Evolutionary conservation across 2,113 vertebrate genomes (phyloP).

Genomic region (Zeus faber): DNA sequence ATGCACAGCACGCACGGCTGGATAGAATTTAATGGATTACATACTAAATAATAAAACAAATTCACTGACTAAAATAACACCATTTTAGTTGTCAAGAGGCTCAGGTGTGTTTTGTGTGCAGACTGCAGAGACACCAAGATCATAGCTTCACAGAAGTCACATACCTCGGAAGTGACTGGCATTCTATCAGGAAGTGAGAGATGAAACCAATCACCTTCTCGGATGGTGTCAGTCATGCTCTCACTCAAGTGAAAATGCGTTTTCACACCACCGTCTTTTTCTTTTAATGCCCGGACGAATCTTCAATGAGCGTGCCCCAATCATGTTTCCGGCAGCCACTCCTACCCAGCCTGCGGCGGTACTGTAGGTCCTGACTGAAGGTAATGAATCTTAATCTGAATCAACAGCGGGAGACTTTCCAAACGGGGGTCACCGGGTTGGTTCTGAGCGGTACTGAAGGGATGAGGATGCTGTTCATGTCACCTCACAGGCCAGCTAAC

Average conservation of each 20-base stretch:
- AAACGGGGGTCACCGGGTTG: slow-evolving; percentile 11
- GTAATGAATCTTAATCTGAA: slow-evolving; percentile 48
- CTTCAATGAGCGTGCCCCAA: slow-evolving; percentile 33
- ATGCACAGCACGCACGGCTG: too few species aligned
- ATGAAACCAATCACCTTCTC: slow-evolving; percentile 28
- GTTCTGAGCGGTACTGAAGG: slow-evolving; percentile 7
- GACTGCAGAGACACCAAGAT: too few species aligned
- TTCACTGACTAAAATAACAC: too few species aligned
- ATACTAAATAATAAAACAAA: too few species aligned
- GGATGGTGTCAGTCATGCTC: slow-evolving; percentile 30
- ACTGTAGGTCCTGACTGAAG: slow-evolving; percentile 7
- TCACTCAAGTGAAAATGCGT: slow-evolving; percentile 7
- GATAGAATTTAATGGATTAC: too few species aligned
- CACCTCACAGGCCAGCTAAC: too few species aligned
- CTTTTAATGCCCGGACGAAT: slow-evolving; percentile 18
- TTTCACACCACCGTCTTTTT: background rate
- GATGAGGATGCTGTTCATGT: too few species aligned
- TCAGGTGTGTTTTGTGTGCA: too few species aligned
- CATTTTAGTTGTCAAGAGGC: too few species aligned
- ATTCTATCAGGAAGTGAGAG: slow-evolving; percentile 26
- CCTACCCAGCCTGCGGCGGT: slow-evolving; percentile 12
- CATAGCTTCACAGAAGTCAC: too few species aligned
- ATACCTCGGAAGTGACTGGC: too few species aligned
- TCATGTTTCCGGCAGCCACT: slow-evolving; percentile 32
- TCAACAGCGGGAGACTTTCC: slow-evolving; percentile 22